Percentiles rank a stretch among this genome's conserved stretches.
phyloP scores from a whole-genome alignment of 1,140 invertebrate species.

The Brachionus rubens region DNA sequence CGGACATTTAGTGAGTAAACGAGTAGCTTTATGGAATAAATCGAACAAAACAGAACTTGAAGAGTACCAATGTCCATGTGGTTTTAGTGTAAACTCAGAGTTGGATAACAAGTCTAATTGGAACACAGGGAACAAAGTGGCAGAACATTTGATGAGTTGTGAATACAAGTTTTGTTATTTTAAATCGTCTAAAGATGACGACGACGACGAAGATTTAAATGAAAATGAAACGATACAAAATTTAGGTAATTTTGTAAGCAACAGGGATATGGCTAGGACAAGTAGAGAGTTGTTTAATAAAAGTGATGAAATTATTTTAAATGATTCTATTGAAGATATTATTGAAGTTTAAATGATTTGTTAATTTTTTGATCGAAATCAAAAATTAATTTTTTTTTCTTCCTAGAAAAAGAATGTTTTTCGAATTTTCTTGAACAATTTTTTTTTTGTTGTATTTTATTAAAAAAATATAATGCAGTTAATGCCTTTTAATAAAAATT shows the following conservation, averaged over 20 bases:
- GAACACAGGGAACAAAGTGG: constrained; percentile 28
- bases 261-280: not conserved
- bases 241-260: constrained; percentile 21
- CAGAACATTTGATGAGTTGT: constrained; percentile 42
- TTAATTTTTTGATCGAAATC: not conserved
- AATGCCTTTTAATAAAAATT: too few relatives aligned
- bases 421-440: not conserved
- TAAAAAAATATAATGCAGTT: too few relatives aligned
- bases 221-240: not conserved
- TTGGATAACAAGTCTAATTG: constrained; percentile 2
- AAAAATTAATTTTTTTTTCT: not conserved
- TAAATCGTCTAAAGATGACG: not conserved
- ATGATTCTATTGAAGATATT: constrained; percentile 17
- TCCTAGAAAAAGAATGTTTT: not conserved
- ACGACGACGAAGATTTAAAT: not conserved
- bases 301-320: constrained; percentile 40
- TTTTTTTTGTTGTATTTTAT: not conserved
- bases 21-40: constrained; percentile 40
- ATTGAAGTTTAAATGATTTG: constrained; percentile 11
- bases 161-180: constrained; percentile 23
- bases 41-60: not conserved
- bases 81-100: constrained; percentile 1
- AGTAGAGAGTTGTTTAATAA: constrained; percentile 8
- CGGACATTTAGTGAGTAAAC: constrained; percentile 42
- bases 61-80: constrained; percentile 34